These are phyloP conservation scores for Lates japonicus DNA, from an alignment of 2,797 vertebrate species.

Conservation along the genomic window DNA sequence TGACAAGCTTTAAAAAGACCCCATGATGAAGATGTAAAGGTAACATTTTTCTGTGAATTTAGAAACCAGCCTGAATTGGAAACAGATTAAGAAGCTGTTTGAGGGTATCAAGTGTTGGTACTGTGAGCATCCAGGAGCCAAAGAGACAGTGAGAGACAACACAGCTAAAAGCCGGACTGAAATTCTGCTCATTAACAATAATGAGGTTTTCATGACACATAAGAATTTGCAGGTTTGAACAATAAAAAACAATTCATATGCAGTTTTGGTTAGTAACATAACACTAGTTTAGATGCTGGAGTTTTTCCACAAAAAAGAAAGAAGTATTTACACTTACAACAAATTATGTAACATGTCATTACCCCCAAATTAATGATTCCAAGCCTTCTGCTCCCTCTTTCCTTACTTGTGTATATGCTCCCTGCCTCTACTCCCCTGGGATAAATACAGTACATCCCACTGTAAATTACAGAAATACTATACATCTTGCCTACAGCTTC, in stretches of 20 bases:
- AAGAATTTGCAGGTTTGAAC: not conserved
- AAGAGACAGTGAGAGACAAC: not conserved
- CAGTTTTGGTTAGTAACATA: not conserved
- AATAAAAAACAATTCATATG: not conserved
- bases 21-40: not conserved
- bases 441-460: constrained; percentile 24
- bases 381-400: not conserved
- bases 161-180: not conserved
- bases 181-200: not conserved
- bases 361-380: constrained; percentile 1
- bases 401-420: not conserved
- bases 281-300: not conserved
- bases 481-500: constrained; percentile 25
- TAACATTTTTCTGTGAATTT: not conserved
- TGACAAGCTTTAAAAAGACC: not conserved
- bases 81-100: not conserved
- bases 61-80: not conserved
- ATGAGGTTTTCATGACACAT: not conserved
- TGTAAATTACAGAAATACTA: constrained; percentile 19
- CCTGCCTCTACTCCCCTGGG: constrained; percentile 13
- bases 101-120: not conserved
- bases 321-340: not conserved
- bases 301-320: not conserved
- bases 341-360: constrained; percentile 9
- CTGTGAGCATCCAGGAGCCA: not conserved